Base-by-base conservation (phyloP, 2,797 vertebrate species). In the Adrianichthys oophorus region DNA sequence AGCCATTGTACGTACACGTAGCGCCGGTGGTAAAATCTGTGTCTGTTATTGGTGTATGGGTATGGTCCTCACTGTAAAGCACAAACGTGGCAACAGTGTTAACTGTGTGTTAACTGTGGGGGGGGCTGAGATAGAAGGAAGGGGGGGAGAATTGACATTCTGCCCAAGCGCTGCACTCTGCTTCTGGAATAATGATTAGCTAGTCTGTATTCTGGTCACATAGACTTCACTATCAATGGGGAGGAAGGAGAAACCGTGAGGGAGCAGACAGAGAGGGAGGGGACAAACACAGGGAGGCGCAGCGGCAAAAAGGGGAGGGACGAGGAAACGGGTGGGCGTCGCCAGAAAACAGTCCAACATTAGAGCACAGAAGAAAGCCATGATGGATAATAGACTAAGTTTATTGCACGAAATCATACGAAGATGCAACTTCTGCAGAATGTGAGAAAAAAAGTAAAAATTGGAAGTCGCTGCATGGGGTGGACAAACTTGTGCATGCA, bases 181-280 rank as follows among this genome's bases (percentile, higher is more conserved):
- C 87, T 88, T 52, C 80, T 86, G 77, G 91, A 92, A 93, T 93
- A 92, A 92, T 92, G 91, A 93, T 92, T 79, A 93, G 89, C 87
- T 89, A 52, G 76, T 93, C 88, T 85, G 91, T 79, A 93, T 92
- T 91, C 91, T 62, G 76, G 87, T 90, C 91, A 90, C 92, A 92
- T 87, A 85, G 77, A 60, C 82, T 81, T 83, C 83, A 89, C 91
- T 91, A 92, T 92, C 91, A 93, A 92, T 91, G 91, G 79, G 72
- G 81, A 61, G 64, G 56, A 65, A 62, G 74, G 53, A 59, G 63
- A 62, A 62, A 51, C 61, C 56, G 58, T 23, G 53, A 68, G 69
- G 74, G 74, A 64, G 71, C 76, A 56, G 66, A 71, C 52, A 56
- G 50, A 62, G 56, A 58, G 73, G 74, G 70, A 62, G 68, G 58